These are phyloP conservation scores for Girardinichthys multiradiatus DNA, from an alignment of 2,113 vertebrate genomes.

Conservation along the genomic window DNA sequence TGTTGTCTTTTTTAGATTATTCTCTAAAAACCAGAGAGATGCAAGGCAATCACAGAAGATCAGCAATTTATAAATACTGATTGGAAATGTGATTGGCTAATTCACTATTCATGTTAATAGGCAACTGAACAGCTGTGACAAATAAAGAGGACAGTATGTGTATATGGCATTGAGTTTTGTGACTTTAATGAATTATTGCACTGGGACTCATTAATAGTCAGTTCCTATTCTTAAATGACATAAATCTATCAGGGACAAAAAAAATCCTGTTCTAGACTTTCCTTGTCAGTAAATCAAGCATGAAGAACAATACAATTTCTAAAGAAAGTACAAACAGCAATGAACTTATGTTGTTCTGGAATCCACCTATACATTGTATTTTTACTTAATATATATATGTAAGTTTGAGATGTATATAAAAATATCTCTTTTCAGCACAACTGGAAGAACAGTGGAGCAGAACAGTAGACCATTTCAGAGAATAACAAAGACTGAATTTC, in stretches of 20 bases:
- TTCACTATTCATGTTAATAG: too few species aligned
- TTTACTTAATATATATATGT: neutral
- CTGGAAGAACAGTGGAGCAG: neutral
- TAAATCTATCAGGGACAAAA: neutral
- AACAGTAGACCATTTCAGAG: conserved; percentile 9
- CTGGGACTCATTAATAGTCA: neutral
- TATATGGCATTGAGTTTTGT: too few species aligned
- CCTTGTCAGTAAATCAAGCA: too few species aligned
- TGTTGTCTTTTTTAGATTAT: too few species aligned
- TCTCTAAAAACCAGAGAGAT: too few species aligned
- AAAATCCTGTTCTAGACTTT: too few species aligned
- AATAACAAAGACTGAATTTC: conserved; percentile 17
- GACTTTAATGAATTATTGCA: too few species aligned
- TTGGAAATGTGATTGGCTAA: too few species aligned
- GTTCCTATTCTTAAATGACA: neutral
- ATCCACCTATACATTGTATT: neutral
- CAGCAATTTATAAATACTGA: too few species aligned
- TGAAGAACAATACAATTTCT: conserved; percentile 3
- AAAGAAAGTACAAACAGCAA: conserved; percentile 9
- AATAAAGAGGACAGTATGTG: too few species aligned
- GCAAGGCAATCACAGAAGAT: too few species aligned
- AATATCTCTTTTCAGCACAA: neutral
- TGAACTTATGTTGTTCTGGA: neutral
- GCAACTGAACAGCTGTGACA: too few species aligned
- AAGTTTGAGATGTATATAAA: neutral